Evolutionary conservation across 2,888 invertebrate genomes (phyloP).

Genomic region (Pardosa pseudoannulata): DNA sequence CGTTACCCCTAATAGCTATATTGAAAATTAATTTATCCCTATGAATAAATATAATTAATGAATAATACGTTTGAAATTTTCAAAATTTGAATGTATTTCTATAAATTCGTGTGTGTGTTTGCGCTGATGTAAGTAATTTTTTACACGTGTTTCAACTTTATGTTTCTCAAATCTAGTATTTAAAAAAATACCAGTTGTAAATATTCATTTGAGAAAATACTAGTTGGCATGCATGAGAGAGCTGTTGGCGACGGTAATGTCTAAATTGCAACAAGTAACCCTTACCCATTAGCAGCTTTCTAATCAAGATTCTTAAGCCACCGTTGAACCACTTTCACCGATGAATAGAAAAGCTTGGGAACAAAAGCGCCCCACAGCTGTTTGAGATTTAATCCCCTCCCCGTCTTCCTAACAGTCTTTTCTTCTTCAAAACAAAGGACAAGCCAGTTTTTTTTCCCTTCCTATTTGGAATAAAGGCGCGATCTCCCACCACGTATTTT

Average conservation of each 20-base stretch:
- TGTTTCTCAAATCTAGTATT: too few species aligned
- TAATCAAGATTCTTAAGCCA: conserved; percentile 55
- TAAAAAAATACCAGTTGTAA: too few species aligned
- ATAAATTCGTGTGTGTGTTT: too few species aligned
- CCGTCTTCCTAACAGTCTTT: conserved; percentile 32
- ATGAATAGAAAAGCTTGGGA: conserved; percentile 40
- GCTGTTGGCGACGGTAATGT: not conserved
- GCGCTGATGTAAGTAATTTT: too few species aligned
- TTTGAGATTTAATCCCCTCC: not conserved
- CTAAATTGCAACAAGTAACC: not conserved
- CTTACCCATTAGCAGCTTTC: not conserved
- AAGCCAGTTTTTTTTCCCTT: conserved; percentile 22
- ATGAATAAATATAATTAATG: too few species aligned
- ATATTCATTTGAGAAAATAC: too few species aligned
- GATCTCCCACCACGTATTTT: conserved; percentile 20
- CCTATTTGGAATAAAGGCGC: not conserved
- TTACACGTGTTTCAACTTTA: too few species aligned
- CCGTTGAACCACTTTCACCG: conserved; percentile 57
- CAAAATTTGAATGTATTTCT: too few species aligned
- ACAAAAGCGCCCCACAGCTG: conserved; percentile 46
- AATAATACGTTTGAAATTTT: too few species aligned
- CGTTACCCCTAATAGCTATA: too few species aligned
- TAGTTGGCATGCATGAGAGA: not conserved
- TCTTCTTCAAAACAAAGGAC: conserved; percentile 55
- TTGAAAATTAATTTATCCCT: too few species aligned